A percentile compares a stretch with the other conserved stretches of the same genome.
Evolutionary conservation across 2,113 vertebrate genomes (phyloP).

Genomic region (Percina caprodes): DNA sequence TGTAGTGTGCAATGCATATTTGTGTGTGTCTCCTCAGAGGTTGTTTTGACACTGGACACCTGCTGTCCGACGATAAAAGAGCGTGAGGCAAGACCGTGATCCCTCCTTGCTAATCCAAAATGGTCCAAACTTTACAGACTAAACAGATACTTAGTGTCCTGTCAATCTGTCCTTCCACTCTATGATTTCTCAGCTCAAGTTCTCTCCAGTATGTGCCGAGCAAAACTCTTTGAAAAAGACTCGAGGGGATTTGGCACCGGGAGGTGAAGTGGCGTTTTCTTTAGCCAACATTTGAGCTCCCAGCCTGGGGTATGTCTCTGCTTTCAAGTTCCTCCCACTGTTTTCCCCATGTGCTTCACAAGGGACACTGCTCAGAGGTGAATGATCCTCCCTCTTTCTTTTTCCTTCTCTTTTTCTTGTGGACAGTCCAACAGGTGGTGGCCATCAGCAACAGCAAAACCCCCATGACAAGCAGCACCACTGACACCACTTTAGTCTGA

Average conservation of each 20-base stretch:
- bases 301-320: constrained; percentile 31
- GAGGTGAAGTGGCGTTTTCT: constrained; percentile 29
- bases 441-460: constrained; percentile 87
- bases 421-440: constrained; percentile 89
- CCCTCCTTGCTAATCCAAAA: constrained; percentile 47
- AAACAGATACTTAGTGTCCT: constrained; percentile 52
- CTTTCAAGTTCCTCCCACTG: constrained; percentile 34
- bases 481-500: constrained; percentile 90
- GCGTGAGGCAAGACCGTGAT: constrained; percentile 41
- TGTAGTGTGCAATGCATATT: constrained; percentile 59
- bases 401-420: constrained; percentile 85
- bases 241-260: constrained; percentile 33
- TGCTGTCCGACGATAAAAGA: constrained; percentile 72
- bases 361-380: constrained; percentile 87
- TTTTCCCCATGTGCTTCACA: constrained; percentile 76
- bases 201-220: constrained; percentile 38
- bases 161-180: constrained; percentile 20
- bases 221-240: constrained; percentile 55
- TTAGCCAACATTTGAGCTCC: constrained; percentile 30
- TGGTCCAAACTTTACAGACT: constrained; percentile 52
- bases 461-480: constrained; percentile 87
- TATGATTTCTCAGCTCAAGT: constrained; percentile 33
- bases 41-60: constrained; percentile 85
- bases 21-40: constrained; percentile 65
- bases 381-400: constrained; percentile 83